Conservation (phyloP, 2,888 invertebrate genomes). For the Thysanoteuthis rhombus region DNA sequence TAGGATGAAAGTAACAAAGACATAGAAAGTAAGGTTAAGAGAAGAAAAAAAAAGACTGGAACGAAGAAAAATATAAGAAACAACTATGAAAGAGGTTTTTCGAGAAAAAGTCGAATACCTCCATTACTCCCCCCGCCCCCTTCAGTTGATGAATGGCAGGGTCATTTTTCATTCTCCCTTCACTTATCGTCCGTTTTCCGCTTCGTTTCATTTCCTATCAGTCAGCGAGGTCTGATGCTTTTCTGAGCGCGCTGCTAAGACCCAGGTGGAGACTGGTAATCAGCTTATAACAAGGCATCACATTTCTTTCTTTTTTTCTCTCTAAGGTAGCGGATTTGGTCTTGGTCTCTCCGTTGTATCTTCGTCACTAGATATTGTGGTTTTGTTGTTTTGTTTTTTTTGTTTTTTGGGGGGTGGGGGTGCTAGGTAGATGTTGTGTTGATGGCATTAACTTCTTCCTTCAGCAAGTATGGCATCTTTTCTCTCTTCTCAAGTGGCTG, state of each 20-base stretch:
- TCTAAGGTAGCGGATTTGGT: not conserved
- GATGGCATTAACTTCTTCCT: no score
- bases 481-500: no score
- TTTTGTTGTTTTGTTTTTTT: no score
- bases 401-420: no score
- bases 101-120: not conserved
- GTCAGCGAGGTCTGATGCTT: not conserved
- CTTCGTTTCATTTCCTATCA: not conserved
- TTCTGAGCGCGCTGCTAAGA: not conserved
- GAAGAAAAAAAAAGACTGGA: not conserved
- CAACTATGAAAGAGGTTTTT: not conserved
- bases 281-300: not conserved
- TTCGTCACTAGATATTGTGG: not conserved
- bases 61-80: not conserved
- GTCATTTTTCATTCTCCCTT: not conserved
- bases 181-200: slow-evolving; percentile 12
- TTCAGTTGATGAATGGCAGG: not conserved
- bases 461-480: no score
- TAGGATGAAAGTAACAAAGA: not conserved
- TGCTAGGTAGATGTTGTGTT: no score
- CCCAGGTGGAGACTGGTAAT: not conserved
- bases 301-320: not conserved
- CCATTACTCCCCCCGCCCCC: not conserved
- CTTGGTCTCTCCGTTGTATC: not conserved
- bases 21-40: no score